phyloP scores from a whole-genome alignment of 35 echinoderm and acorn worm genomes.

The Heliocidaris tuberculata region DNA sequence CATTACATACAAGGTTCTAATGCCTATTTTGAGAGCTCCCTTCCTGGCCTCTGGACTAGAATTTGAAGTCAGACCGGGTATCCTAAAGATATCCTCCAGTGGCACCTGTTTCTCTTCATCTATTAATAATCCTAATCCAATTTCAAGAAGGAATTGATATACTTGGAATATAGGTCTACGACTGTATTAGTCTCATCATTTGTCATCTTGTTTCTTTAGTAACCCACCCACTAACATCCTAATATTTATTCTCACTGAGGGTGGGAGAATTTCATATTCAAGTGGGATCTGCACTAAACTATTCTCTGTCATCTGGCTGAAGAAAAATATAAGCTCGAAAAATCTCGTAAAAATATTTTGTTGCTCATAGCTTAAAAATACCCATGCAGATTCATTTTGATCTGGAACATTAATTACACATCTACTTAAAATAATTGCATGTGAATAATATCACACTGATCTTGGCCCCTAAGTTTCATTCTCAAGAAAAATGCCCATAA shows the following conservation, averaged over 20 bases:
- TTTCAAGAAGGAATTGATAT: constrained; percentile 12
- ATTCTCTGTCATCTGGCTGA: no score
- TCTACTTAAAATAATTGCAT: no score
- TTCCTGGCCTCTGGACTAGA: background rate
- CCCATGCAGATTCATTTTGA: no score
- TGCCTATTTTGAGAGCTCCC: background rate
- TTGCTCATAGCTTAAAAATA: no score
- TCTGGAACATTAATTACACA: no score
- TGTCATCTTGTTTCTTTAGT: background rate
- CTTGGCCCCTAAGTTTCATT: no score
- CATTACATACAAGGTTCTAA: no score
- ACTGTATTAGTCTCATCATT: background rate
- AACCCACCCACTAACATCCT: background rate
- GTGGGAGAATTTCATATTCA: background rate
- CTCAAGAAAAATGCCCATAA: no score
- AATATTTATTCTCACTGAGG: background rate
- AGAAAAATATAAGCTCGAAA: no score
- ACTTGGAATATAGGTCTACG: background rate
- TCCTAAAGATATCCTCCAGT: background rate
- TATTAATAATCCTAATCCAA: constrained; percentile 19
- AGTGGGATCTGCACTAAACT: no score
- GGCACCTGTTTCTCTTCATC: constrained; percentile 9
- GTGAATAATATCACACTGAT: no score
- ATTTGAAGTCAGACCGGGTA: background rate
- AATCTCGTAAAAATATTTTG: no score